These are phyloP conservation scores for Parapristionchus giblindavisi DNA, from an alignment of 2,888 invertebrate species.

Conservation along the genomic window DNA sequence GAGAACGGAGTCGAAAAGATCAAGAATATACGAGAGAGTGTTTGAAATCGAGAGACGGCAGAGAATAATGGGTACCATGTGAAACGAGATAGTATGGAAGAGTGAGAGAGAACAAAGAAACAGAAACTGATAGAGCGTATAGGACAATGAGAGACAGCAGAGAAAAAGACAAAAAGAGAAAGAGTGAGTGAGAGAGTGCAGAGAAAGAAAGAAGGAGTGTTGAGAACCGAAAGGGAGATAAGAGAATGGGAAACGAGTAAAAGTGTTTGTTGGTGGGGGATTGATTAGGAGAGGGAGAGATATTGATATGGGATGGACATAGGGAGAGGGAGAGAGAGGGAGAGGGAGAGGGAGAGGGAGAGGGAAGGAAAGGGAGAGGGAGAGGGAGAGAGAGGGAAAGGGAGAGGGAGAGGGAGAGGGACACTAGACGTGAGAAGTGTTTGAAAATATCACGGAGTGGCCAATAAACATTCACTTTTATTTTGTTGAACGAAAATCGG, in stretches of 20 bases:
- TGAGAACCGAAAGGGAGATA: not conserved
- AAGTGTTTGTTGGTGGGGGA: no score
- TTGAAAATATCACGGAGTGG: no score
- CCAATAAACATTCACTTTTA: no score
- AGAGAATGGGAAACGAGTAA: not conserved
- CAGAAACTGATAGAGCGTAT: not conserved
- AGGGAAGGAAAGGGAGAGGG: slow-evolving; percentile 1
- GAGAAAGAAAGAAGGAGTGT: slow-evolving; percentile 17
- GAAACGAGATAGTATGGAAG: no score
- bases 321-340: not conserved
- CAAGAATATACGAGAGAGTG: not conserved
- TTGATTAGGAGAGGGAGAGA: not conserved
- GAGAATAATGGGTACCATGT: no score
- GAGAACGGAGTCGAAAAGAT: not conserved
- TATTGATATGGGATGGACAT: not conserved
- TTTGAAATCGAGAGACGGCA: slow-evolving; percentile 1
- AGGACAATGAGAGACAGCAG: not conserved
- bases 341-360: not conserved
- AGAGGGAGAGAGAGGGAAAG: slow-evolving; percentile 1
- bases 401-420: not conserved
- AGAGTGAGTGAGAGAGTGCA: not conserved
- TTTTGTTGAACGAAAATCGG: no score
- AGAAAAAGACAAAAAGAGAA: not conserved
- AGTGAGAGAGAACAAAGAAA: no score
- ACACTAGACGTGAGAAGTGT: no score